These are phyloP conservation scores for Drosophila insularis DNA, from an alignment of 1,140 invertebrate genomes.

Conservation along the genomic window DNA sequence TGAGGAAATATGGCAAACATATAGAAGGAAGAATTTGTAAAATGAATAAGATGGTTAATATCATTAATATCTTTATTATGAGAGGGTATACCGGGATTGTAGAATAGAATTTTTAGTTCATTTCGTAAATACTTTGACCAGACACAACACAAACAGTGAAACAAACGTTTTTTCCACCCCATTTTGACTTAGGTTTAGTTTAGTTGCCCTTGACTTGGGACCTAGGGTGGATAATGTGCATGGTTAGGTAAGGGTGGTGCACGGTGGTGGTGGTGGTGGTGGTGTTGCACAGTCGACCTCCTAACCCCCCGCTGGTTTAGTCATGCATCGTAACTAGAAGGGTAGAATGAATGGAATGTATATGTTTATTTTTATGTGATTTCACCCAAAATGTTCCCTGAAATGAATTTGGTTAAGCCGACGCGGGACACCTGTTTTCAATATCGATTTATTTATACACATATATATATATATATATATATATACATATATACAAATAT, in stretches of 20 bases:
- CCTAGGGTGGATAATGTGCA: background rate
- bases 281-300: background rate
- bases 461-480: too few relatives aligned
- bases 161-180: background rate
- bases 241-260: background rate
- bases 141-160: background rate
- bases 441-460: background rate
- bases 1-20: too few relatives aligned
- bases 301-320: background rate
- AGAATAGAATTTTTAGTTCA: background rate
- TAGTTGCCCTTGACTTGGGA: slow-evolving; percentile 1
- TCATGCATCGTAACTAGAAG: background rate
- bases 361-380: slow-evolving; percentile 2
- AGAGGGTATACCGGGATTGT: background rate
- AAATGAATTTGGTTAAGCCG: background rate
- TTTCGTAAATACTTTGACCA: background rate
- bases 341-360: background rate
- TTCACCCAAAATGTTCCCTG: background rate
- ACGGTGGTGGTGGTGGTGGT: background rate
- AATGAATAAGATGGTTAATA: too few relatives aligned
- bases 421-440: background rate
- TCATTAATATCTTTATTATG: too few relatives aligned
- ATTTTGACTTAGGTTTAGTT: background rate
- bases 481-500: background rate
- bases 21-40: too few relatives aligned